Percentiles rank a stretch among this genome's conserved stretches.
Conservation (phyloP, 37 sponge, comb jelly and placozoan species). For the Tethya wilhelma region DNA sequence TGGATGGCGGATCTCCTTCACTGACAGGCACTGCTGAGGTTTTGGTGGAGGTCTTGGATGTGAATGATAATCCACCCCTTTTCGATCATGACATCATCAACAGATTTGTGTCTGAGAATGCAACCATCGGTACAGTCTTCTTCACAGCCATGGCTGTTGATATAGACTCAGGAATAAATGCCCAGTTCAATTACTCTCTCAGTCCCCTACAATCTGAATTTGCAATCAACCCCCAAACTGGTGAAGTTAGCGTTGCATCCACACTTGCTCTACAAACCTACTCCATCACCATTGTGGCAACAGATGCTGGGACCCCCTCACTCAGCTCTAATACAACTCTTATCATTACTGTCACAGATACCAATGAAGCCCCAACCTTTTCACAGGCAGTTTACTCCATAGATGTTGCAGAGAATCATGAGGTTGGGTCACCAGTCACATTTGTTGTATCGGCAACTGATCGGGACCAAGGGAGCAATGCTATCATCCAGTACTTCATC, state of each 20-base stretch:
- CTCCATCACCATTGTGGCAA: constrained; percentile 16
- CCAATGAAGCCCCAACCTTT: constrained; percentile 60
- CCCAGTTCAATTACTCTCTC: constrained; percentile 39
- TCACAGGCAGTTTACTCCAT: not conserved
- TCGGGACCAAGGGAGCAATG: constrained; percentile 7
- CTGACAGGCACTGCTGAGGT: constrained; percentile 46
- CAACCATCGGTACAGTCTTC: constrained; percentile 31
- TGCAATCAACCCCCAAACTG: constrained; percentile 14
- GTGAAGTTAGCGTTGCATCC: not conserved
- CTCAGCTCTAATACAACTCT: constrained; percentile 24
- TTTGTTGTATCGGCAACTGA: constrained; percentile 30
- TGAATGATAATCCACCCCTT: constrained; percentile 64
- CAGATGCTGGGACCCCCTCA: constrained; percentile 35
- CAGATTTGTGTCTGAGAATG: constrained; percentile 5
- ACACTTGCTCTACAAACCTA: not conserved
- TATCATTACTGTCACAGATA: constrained; percentile 37
- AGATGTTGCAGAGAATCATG: constrained; percentile 22
- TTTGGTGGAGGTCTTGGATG: constrained; percentile 46
- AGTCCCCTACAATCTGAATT: constrained; percentile 14
- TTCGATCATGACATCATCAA: constrained; percentile 11
- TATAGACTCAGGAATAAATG: constrained; percentile 62
- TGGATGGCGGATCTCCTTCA: not conserved
- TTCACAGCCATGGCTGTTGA: constrained; percentile 43
- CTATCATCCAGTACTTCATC: constrained; percentile 43
- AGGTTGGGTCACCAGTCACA: not conserved